These are phyloP conservation scores for Ariolimax columbianus DNA, from an alignment of 2,888 invertebrate genomes.

Conservation along the genomic window DNA sequence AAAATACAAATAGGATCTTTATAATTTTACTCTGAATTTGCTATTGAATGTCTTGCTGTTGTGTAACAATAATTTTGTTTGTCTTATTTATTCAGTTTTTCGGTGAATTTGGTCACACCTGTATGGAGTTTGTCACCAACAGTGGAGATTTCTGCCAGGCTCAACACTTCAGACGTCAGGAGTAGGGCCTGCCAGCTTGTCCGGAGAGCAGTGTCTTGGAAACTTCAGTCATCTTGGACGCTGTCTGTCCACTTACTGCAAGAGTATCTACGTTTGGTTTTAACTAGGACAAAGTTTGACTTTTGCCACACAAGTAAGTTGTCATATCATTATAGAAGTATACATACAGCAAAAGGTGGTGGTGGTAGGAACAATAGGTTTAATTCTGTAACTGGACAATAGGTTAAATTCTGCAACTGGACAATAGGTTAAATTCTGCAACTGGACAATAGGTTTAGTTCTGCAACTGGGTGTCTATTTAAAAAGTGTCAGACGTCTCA, in stretches of 20 bases:
- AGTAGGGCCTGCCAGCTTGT: slow-evolving; percentile 20
- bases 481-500: too few relatives aligned
- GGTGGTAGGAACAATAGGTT: too few relatives aligned
- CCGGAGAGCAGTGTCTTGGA: neutral
- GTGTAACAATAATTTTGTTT: neutral
- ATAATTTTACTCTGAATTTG: too few relatives aligned
- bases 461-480: too few relatives aligned
- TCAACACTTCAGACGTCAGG: slow-evolving; percentile 86
- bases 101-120: slow-evolving; percentile 77
- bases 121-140: slow-evolving; percentile 92
- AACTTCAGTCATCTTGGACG: neutral
- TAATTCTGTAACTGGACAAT: too few relatives aligned
- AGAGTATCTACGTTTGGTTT: neutral
- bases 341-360: too few relatives aligned
- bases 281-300: neutral
- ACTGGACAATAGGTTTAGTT: too few relatives aligned
- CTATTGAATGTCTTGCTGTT: neutral
- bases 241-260: neutral
- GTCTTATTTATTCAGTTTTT: slow-evolving; percentile 69
- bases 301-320: too few relatives aligned
- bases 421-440: too few relatives aligned
- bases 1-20: too few relatives aligned
- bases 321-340: too few relatives aligned
- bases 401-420: too few relatives aligned
- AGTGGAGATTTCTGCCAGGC: slow-evolving; percentile 99